These are phyloP conservation scores for Numenius arquata DNA, from an alignment of 2,113 vertebrate species.

Conservation along the genomic window DNA sequence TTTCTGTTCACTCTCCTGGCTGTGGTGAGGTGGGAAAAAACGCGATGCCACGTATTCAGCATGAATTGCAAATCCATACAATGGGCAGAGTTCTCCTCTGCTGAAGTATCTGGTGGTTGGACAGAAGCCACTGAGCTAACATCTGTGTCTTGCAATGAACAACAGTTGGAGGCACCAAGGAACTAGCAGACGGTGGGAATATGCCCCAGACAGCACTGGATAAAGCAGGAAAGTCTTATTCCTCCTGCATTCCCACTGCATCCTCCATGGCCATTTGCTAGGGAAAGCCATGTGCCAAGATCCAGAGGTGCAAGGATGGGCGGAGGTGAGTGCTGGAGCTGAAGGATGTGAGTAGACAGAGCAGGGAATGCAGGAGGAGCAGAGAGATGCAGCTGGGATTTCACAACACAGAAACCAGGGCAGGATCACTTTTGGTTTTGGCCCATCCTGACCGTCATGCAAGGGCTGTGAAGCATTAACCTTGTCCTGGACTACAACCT, in stretches of 20 bases:
- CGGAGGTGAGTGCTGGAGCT: background rate
- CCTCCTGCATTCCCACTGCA: background rate
- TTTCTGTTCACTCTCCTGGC: background rate
- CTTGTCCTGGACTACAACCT: background rate
- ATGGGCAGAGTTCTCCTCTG: background rate
- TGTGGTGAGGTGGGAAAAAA: background rate
- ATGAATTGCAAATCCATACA: background rate
- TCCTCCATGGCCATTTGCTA: background rate
- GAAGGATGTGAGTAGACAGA: background rate
- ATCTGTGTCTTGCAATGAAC: background rate
- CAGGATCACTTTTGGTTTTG: background rate
- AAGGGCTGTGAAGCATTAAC: background rate
- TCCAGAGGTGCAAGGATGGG: background rate
- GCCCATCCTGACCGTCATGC: background rate
- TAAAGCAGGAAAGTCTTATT: background rate
- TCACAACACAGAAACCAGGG: background rate
- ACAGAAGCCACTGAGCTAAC: background rate
- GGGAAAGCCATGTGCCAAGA: background rate
- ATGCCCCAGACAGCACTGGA: background rate
- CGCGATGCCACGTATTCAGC: accelerated
- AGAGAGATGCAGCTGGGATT: background rate
- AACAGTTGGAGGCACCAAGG: background rate
- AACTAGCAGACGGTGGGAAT: background rate
- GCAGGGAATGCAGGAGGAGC: background rate
- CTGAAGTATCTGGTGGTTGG: background rate